Base-by-base conservation (phyloP, 1,140 invertebrate genomes). In the Piezodorus guildinii region DNA sequence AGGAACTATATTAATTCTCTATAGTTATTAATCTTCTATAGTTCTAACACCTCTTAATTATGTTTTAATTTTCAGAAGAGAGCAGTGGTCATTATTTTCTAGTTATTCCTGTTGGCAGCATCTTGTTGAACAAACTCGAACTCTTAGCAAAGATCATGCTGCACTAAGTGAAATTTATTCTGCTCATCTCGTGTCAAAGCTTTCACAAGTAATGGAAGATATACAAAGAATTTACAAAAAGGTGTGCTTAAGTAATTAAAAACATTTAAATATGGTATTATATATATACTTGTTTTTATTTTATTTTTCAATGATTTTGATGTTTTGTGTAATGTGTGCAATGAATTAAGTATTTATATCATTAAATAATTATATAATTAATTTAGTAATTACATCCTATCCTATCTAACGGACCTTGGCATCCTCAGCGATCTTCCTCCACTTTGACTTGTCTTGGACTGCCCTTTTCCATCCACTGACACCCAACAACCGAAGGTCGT, bases 51-150 rank as follows among this genome's bases (percentile, higher is more conserved):
- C 27, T 30, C 27, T 30, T 30, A 30, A 4, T 30, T 30, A 30
- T 10, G 69, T 64, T 58, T 60, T 66, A 64, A 69, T 68, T 77
- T 80, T 60, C 72, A 96, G 91, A 77, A 81, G 93, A 66, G 92
- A 96, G 74, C 88, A 91, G 73, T 96, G 93, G 93, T 83, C 88
- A 69, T 78, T 93, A 69, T 92, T 94, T 73, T 94, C 92, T 39
- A 88, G 88, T 54, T 94, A 90, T 76, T 83, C 86, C 34, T 91
- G 91, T 75, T 96, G 91, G 90, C 89, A 94, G 73, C 87, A 93
- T 69, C 78, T 96, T 63, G 81, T 96, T 54, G 85, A 86, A 65
- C 86, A 90, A 72, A 94, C 94, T 30, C 87, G 87, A 73, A 87
- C 88, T 69, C 81, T 96, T 69, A 87, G 90, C 67, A 82, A 87